Conservation (phyloP, 92 coral and sea anemone species). For the Porites evermanni region DNA sequence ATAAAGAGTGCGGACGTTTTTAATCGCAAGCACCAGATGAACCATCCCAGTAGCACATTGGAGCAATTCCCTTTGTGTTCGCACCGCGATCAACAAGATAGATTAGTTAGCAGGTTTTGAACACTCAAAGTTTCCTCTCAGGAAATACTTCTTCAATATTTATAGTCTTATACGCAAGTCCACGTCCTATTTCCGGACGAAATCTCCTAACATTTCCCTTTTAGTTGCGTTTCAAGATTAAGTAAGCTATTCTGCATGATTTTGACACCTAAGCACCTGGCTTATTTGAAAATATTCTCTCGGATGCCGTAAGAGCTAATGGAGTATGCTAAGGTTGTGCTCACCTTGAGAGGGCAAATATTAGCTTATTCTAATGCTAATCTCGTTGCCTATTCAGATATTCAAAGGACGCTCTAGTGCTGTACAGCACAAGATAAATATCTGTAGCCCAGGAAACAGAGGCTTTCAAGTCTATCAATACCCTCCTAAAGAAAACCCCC, state of each 20-base stretch:
- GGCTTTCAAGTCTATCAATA: constrained; percentile 54
- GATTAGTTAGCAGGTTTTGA: constrained; percentile 42
- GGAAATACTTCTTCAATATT: constrained; percentile 76
- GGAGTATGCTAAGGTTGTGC: constrained; percentile 65
- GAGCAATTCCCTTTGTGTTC: constrained; percentile 22
- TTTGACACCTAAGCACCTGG: constrained; percentile 65
- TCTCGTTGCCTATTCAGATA: constrained; percentile 55
- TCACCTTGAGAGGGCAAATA: constrained; percentile 72
- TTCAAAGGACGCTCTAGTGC: constrained; percentile 57
- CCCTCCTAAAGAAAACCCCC: constrained; percentile 34
- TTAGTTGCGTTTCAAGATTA: constrained; percentile 58
- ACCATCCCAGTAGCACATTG: constrained; percentile 23
- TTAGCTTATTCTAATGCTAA: constrained; percentile 85
- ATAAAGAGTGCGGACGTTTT: constrained; percentile 24
- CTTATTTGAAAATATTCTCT: constrained; percentile 52
- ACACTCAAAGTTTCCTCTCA: constrained; percentile 62
- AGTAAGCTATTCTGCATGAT: constrained; percentile 55
- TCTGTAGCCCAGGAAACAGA: constrained; percentile 64
- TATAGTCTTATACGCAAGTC: constrained; percentile 69
- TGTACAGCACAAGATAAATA: constrained; percentile 51
- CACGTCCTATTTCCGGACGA: constrained; percentile 70
- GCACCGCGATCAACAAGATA: constrained; percentile 48
- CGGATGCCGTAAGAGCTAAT: constrained; percentile 41
- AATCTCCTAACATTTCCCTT: constrained; percentile 37
- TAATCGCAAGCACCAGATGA: constrained; percentile 51